These are phyloP conservation scores for Pangasius krempfi DNA, from an alignment of 2,797 vertebrate genomes.

Conservation along the genomic window DNA sequence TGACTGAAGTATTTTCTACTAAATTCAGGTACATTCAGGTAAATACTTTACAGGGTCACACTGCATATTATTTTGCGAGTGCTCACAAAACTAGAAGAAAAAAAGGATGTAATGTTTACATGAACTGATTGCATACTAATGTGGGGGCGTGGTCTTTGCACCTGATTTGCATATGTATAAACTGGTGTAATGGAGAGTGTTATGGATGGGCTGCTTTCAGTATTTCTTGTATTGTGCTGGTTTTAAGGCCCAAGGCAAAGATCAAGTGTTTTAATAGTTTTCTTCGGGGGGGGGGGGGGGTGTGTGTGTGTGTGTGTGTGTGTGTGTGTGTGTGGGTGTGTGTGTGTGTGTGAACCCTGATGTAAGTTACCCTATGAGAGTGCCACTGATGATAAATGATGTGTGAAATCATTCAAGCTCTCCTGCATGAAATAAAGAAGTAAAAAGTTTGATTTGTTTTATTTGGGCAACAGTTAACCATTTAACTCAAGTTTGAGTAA, in stretches of 20 bases:
- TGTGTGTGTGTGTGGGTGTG: no score
- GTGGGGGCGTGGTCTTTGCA: background rate
- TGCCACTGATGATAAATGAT: no score
- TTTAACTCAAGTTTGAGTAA: background rate
- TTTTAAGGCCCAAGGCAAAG: no score
- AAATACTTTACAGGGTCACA: background rate
- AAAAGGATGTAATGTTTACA: background rate
- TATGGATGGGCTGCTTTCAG: background rate
- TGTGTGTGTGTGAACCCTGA: no score
- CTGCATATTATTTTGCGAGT: background rate
- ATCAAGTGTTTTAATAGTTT: no score
- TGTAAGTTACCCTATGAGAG: no score
- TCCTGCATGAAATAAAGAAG: background rate
- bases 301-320: no score
- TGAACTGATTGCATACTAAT: background rate
- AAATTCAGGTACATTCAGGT: background rate
- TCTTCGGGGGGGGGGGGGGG: no score
- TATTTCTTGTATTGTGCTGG: no score
- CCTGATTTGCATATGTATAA: background rate
- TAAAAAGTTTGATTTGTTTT: background rate
- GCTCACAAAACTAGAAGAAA: background rate
- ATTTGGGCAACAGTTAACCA: background rate
- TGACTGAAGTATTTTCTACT: background rate
- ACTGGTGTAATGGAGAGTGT: background rate
- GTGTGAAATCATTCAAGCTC: no score